These are phyloP conservation scores for Montipora cactus DNA, from an alignment of 64 coral and sea anemone species.

Conservation along the genomic window DNA sequence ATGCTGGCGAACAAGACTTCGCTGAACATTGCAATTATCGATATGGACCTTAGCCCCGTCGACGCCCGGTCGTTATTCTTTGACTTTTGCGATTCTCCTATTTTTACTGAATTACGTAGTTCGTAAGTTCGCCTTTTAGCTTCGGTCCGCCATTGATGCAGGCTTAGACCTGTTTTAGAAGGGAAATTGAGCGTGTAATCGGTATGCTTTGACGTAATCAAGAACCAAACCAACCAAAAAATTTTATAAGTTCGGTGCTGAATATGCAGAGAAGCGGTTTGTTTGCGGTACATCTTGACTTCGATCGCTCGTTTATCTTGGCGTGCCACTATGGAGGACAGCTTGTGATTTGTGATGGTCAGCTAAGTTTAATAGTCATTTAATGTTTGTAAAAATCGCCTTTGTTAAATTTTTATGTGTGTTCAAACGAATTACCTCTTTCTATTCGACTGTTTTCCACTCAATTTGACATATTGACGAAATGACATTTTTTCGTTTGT, in stretches of 20 bases:
- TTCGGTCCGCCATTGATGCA: background rate
- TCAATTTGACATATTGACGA: too few species aligned
- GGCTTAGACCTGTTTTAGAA: background rate
- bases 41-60: background rate
- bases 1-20: background rate
- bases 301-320: background rate
- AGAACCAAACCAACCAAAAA: background rate
- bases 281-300: background rate
- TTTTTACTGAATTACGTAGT: background rate
- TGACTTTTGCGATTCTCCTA: background rate
- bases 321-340: background rate
- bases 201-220: constrained; percentile 7
- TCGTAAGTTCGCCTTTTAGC: background rate
- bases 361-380: constrained; percentile 14
- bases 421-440: constrained; percentile 6
- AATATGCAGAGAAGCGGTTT: background rate
- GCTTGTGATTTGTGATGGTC: background rate
- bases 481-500: too few species aligned
- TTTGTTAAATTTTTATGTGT: constrained; percentile 8
- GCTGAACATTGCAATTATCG: background rate
- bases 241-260: background rate
- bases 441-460: too few species aligned
- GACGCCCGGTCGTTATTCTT: background rate
- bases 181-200: background rate
- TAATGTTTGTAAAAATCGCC: background rate